phyloP scores from a whole-genome alignment of 2,888 invertebrate species.

The Acleris sparsana region DNA sequence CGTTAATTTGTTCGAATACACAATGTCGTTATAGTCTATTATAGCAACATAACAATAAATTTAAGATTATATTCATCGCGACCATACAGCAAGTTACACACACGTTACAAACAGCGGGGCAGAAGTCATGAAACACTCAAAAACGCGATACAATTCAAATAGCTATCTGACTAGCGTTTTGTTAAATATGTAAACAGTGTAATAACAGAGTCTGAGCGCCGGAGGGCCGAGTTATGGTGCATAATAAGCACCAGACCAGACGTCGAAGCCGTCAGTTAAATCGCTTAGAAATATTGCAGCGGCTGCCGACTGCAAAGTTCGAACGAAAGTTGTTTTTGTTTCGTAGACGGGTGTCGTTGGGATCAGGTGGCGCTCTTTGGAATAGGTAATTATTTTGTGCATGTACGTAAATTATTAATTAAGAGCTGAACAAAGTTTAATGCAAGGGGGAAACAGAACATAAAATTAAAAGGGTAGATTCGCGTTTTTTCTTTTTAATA shows the following conservation, averaged over 20 bases:
- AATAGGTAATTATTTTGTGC: slow-evolving; percentile 28
- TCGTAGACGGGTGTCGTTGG: slow-evolving; percentile 23
- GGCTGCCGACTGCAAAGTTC: slow-evolving; percentile 35
- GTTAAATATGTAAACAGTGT: slow-evolving; percentile 37
- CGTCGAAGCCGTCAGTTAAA: slow-evolving; percentile 42
- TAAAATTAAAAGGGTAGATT: too few species aligned
- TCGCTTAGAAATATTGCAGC: slow-evolving; percentile 48
- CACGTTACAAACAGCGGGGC: slow-evolving; percentile 8
- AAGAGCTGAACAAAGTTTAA: slow-evolving; percentile 1
- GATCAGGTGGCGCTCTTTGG: slow-evolving; percentile 33
- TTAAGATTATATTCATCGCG: slow-evolving; percentile 16
- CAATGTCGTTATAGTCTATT: too few species aligned
- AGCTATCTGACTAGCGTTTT: slow-evolving; percentile 14
- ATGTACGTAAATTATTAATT: slow-evolving; percentile 16
- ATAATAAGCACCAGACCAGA: slow-evolving; percentile 42
- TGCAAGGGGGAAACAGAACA: background rate
- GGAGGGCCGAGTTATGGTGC: slow-evolving; percentile 40
- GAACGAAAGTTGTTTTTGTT: slow-evolving; percentile 26
- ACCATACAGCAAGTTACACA: background rate
- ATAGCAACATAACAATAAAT: too few species aligned
- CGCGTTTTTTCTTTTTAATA: too few species aligned
- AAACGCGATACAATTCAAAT: slow-evolving; percentile 16
- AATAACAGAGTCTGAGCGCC: slow-evolving; percentile 23
- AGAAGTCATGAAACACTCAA: slow-evolving; percentile 6
- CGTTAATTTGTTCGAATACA: too few species aligned